Conservation (phyloP, 2,797 vertebrate species). For the Sparus aurata region DNA sequence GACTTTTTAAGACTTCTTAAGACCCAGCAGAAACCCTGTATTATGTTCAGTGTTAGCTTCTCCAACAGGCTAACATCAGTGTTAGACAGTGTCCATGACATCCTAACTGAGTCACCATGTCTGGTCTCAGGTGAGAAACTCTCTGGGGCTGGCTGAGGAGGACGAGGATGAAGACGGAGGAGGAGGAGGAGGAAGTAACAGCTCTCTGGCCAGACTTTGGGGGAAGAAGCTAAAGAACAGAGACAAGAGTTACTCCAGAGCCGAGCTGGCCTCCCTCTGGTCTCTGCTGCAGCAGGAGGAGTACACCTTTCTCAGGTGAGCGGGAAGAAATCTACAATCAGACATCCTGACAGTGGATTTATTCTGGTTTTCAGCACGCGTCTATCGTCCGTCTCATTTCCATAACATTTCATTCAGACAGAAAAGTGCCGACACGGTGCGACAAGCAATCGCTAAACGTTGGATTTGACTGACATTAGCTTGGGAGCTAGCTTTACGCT, state of each 20-base stretch:
- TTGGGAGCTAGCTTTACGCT: no score
- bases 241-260: slow-evolving; percentile 84
- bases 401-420: no score
- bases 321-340: background rate
- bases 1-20: no score
- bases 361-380: no score
- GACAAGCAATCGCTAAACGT: no score
- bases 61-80: no score
- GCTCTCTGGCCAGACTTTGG: slow-evolving; percentile 88
- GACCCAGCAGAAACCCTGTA: no score
- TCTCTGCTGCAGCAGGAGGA: slow-evolving; percentile 96
- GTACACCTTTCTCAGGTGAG: slow-evolving; percentile 90
- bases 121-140: slow-evolving; percentile 77
- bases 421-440: no score
- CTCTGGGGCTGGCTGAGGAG: slow-evolving; percentile 88
- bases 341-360: background rate
- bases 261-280: slow-evolving; percentile 94
- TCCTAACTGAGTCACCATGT: background rate
- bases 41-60: no score
- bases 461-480: no score
- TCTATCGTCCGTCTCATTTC: no score
- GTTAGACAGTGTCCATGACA: no score
- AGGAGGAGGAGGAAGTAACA: slow-evolving; percentile 62
- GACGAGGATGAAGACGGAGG: slow-evolving; percentile 66
- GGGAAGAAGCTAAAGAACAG: slow-evolving; percentile 75